Evolutionary conservation across 2,113 vertebrate species (phyloP).

Genomic region (Hipposideros armiger): DNA sequence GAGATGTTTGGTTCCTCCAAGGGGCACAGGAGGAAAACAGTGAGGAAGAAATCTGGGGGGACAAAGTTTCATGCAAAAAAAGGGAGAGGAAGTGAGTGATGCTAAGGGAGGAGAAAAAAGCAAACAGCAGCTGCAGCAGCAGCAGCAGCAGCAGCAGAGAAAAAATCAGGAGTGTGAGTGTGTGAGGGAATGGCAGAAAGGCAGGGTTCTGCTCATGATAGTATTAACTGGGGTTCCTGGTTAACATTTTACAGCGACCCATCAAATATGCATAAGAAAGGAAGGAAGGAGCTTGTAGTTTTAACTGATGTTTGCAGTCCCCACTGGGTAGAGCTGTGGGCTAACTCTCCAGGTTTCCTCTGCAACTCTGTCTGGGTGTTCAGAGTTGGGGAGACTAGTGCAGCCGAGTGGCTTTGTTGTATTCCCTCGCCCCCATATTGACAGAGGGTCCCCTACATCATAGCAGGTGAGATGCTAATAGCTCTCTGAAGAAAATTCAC

Average conservation of each 20-base stretch:
- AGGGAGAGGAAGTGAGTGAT: constrained; percentile 68
- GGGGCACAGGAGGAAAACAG: constrained; percentile 56
- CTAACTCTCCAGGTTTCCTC: not conserved
- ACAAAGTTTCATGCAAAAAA: constrained; percentile 47
- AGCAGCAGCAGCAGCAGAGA: not conserved
- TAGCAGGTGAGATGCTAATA: not conserved
- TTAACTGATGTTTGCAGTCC: not conserved
- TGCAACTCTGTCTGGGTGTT: not conserved
- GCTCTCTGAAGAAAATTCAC: not conserved
- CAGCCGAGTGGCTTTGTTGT: not conserved
- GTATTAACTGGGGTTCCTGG: not conserved
- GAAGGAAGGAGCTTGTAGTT: constrained; percentile 5
- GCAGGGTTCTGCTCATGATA: not conserved
- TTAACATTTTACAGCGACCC: constrained; percentile 58
- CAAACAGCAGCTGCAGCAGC: not conserved
- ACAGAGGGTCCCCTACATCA: not conserved
- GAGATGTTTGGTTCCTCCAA: constrained; percentile 39
- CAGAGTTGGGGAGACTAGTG: not conserved
- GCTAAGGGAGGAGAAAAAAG: constrained; percentile 57
- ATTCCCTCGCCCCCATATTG: not conserved
- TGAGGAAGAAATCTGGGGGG: constrained; percentile 59
- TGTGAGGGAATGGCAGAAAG: constrained; percentile 42
- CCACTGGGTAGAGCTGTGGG: not conserved
- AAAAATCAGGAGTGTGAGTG: not conserved
- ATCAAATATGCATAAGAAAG: constrained; percentile 53